A percentile compares a stretch with the other conserved stretches of the same genome.
These are phyloP conservation scores for Cremastinae sp. DNA, from an alignment of 2,888 invertebrate genomes.

Conservation along the genomic window DNA sequence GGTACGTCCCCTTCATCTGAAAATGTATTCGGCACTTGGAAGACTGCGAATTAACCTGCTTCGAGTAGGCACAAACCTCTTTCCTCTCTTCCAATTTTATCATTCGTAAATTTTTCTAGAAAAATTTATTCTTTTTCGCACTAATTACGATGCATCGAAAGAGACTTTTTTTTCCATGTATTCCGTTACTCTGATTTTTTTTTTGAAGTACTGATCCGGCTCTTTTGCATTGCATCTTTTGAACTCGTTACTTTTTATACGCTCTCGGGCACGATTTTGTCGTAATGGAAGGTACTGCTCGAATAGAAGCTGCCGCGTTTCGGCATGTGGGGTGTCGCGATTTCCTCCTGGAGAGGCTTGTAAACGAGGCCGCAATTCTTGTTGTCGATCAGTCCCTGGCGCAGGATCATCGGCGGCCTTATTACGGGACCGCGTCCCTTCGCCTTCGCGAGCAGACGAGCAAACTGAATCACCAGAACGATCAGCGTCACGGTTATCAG, in stretches of 20 bases:
- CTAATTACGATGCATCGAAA: too few species aligned
- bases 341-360: conserved; percentile 89
- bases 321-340: conserved; percentile 86
- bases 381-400: conserved; percentile 80
- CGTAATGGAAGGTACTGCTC: conserved; percentile 85
- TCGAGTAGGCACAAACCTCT: too few species aligned
- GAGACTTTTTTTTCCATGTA: too few species aligned
- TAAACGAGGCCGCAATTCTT: conserved; percentile 89
- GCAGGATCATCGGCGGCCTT: conserved; percentile 78
- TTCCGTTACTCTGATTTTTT: not conserved
- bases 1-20: too few species aligned
- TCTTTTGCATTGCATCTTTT: conserved; percentile 9
- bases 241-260: conserved; percentile 79
- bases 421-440: conserved; percentile 75
- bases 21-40: too few species aligned
- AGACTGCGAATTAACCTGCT: too few species aligned
- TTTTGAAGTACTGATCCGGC: not conserved
- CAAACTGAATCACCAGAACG: conserved; percentile 69
- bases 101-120: too few species aligned
- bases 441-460: conserved; percentile 71
- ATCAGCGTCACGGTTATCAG: conserved; percentile 63
- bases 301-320: conserved; percentile 82
- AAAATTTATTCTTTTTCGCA: too few species aligned
- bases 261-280: conserved; percentile 84
- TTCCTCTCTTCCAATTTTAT: too few species aligned